Evolutionary conservation across 2,113 vertebrate species (phyloP).

Genomic region (Oncorhynchus tshawytscha): DNA sequence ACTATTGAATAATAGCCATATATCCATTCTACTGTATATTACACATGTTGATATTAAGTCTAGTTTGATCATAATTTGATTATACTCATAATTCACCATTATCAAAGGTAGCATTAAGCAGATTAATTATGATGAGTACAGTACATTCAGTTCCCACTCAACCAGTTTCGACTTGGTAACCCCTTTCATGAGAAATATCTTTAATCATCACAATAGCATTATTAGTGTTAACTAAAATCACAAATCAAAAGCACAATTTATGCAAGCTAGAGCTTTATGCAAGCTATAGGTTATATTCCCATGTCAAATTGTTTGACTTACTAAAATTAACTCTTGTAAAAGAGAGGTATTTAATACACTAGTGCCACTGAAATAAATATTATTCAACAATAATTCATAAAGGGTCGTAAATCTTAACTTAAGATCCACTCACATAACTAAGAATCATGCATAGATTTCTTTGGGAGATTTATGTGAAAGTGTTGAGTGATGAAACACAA

Average conservation of each 20-base stretch:
- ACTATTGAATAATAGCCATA: not conserved
- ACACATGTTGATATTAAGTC: not conserved
- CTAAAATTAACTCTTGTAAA: not conserved
- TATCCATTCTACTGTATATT: not conserved
- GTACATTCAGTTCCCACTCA: conserved; percentile 23
- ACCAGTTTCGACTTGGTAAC: conserved; percentile 28
- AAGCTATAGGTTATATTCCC: not conserved
- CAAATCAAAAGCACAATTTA: not conserved
- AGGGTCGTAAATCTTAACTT: too few species aligned
- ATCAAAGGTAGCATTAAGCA: conserved; percentile 7
- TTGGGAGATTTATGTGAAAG: too few species aligned
- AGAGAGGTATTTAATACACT: not conserved
- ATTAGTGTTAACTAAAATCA: not conserved
- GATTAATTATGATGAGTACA: not conserved
- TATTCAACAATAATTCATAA: not conserved
- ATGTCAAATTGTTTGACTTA: not conserved
- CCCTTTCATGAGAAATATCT: conserved; percentile 21
- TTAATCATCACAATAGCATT: not conserved
- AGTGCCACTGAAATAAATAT: not conserved
- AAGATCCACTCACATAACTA: too few species aligned
- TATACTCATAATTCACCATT: not conserved
- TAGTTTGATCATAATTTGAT: not conserved
- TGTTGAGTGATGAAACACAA: too few species aligned
- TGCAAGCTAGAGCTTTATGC: not conserved
- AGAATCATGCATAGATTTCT: too few species aligned